These are phyloP conservation scores for Drosophila ogumai DNA, from an alignment of 1,140 invertebrate genomes.

Conservation along the genomic window DNA sequence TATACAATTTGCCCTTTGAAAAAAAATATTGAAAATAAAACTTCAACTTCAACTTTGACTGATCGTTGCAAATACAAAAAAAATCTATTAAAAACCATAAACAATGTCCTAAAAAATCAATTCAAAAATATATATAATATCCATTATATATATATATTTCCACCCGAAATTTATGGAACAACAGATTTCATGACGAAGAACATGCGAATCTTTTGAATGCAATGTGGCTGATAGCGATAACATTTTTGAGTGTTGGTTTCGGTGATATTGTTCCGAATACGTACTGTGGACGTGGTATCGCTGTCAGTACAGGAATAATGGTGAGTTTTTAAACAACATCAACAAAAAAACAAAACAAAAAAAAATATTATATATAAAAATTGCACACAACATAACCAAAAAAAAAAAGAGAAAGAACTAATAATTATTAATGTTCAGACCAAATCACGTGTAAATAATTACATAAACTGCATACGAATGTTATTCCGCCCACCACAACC, in stretches of 20 bases:
- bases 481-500: constrained; percentile 36
- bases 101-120: constrained; percentile 15
- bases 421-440: constrained; percentile 18
- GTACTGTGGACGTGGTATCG: constrained; percentile 99
- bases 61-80: constrained; percentile 19
- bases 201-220: constrained; percentile 99
- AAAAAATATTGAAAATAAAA: constrained; percentile 8
- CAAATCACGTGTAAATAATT: constrained; percentile 71
- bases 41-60: constrained; percentile 15
- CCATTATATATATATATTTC: constrained; percentile 26
- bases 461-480: constrained; percentile 67
- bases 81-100: constrained; percentile 21
- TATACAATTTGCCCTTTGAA: constrained; percentile 50
- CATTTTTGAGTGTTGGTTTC: constrained; percentile 99
- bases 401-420: constrained; percentile 8
- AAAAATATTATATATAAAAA: constrained; percentile 20
- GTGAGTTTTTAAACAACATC: constrained; percentile 88
- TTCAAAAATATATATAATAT: constrained; percentile 27
- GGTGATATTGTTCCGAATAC: constrained; percentile 99
- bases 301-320: constrained; percentile 99
- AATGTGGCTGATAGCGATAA: constrained; percentile 99
- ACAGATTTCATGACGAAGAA: constrained; percentile 97
- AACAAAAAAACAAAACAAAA: constrained; percentile 14
- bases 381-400: constrained; percentile 52
- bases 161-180: constrained; percentile 52